A percentile compares a stretch with the other conserved stretches of the same genome.
Conservation (phyloP, 2,113 vertebrate species). For the Perca schrenkii region DNA sequence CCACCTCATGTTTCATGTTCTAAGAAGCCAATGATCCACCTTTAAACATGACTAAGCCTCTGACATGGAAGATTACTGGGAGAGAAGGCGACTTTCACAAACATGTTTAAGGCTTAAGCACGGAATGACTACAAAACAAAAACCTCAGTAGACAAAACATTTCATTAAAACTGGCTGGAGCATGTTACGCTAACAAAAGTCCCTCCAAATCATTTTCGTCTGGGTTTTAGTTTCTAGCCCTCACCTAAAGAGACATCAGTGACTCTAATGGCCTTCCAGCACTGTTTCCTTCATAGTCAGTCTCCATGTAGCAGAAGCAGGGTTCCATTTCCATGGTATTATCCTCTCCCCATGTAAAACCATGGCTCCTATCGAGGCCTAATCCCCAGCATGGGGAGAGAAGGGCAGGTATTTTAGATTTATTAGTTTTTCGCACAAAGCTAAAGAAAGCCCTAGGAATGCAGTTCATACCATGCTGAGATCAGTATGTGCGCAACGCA, state of each 20-base stretch:
- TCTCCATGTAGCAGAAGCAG: slow-evolving; percentile 61
- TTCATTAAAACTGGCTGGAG: neutral
- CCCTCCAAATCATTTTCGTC: slow-evolving; percentile 32
- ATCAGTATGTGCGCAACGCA: slow-evolving; percentile 70
- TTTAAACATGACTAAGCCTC: too few species aligned
- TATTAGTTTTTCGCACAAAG: slow-evolving; percentile 73
- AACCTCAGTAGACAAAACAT: too few species aligned
- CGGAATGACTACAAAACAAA: too few species aligned
- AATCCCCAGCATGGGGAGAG: slow-evolving; percentile 72
- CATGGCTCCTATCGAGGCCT: slow-evolving; percentile 65
- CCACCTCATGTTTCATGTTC: too few species aligned
- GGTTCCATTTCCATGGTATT: slow-evolving; percentile 73
- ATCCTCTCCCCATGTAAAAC: slow-evolving; percentile 74
- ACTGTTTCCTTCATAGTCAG: slow-evolving; percentile 47
- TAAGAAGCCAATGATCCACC: too few species aligned
- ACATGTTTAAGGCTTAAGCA: too few species aligned
- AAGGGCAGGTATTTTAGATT: slow-evolving; percentile 70
- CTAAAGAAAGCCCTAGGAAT: slow-evolving; percentile 71
- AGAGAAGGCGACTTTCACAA: too few species aligned
- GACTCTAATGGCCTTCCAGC: slow-evolving; percentile 55
- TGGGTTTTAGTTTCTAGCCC: slow-evolving; percentile 32
- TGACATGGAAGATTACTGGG: too few species aligned
- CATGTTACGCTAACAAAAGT: slow-evolving; percentile 46
- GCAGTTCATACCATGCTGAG: slow-evolving; percentile 73
- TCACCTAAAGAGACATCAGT: slow-evolving; percentile 64